Base-by-base conservation (phyloP, 2,888 invertebrate species). In the Hirtodrosophila duncani region DNA sequence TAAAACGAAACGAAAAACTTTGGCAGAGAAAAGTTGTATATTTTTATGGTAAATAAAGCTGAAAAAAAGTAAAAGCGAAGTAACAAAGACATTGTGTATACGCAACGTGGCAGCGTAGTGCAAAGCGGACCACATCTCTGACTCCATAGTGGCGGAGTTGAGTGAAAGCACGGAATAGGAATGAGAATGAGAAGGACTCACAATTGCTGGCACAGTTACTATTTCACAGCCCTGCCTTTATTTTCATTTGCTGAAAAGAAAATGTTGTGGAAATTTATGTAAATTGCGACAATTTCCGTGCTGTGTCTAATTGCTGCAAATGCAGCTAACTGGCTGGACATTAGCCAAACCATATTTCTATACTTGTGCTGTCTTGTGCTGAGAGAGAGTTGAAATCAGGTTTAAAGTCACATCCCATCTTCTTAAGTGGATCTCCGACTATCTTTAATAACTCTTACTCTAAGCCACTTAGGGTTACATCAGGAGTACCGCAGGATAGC, bases 11-110 rank as follows among this genome's bases (percentile, higher is more conserved):
- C 30, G 14, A 20, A 39, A 24, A 36, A 46, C n/a, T n/a, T n/a
- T n/a, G n/a, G n/a, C n/a, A n/a, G n/a, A n/a, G n/a, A 77, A 77
- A 71, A 61, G 43, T 77, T 81, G n/a, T n/a, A 48, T 55, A 57
- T 60, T 81, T 62, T 63, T 42, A 64, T 57, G 49, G 53, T 52
- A 78, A 77, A 77, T 72, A 77, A 48, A 49, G 56, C 59, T 34
- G 45, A 57, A 41, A 46, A 64, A 36, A 31, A 17, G 6, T 11
- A 23, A 50, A 24, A 18, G 9, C 7, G 18, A 7, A 17, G 41
- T 13, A 52, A 55, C 49, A 61, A 57, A 49, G 51, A 48, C 42
- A 64, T 44, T 53, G 49, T 51, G 61, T 51, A 56, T 50, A 39
- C 55, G 27, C 51, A 21, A 41, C 33, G 30, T 43, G 13, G 43